Evolutionary conservation across 1,140 invertebrate species (phyloP).

Genomic region (Olivierus martensii): DNA sequence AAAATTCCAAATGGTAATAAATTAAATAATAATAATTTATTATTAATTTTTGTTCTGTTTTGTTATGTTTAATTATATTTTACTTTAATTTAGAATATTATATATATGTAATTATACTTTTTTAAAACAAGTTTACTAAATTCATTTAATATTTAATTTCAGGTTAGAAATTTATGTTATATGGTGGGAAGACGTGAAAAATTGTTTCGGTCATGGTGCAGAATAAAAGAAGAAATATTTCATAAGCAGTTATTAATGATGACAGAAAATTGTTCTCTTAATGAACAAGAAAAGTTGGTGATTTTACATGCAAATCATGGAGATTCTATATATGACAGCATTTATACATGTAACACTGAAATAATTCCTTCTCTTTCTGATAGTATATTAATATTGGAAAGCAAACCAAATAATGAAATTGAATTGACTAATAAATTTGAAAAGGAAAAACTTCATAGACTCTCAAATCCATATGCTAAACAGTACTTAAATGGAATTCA

Average conservation of each 20-base stretch:
- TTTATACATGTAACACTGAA: slow-evolving; percentile 46
- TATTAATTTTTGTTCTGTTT: too few relatives aligned
- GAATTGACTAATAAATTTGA: too few relatives aligned
- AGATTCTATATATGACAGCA: slow-evolving; percentile 68
- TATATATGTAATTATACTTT: too few relatives aligned
- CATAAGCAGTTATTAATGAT: slow-evolving; percentile 52
- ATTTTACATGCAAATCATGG: slow-evolving; percentile 77
- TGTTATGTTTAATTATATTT: too few relatives aligned
- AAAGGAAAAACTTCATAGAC: background rate
- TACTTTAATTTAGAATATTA: too few relatives aligned
- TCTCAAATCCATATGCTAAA: slow-evolving; percentile 21
- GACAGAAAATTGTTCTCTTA: slow-evolving; percentile 29
- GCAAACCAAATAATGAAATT: too few relatives aligned
- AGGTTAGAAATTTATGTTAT: slow-evolving; percentile 87
- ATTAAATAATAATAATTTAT: too few relatives aligned
- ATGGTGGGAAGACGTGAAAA: slow-evolving; percentile 93
- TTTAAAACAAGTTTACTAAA: too few relatives aligned
- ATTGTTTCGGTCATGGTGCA: slow-evolving; percentile 69
- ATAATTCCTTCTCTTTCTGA: background rate
- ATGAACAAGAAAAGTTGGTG: slow-evolving; percentile 47
- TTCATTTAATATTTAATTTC: background rate
- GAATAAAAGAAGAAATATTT: slow-evolving; percentile 80
- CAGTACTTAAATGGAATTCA: slow-evolving; percentile 11
- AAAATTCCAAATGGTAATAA: too few relatives aligned
- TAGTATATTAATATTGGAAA: background rate